Base-by-base conservation (phyloP, 2,888 invertebrate genomes). In the Athalia circularis region DNA sequence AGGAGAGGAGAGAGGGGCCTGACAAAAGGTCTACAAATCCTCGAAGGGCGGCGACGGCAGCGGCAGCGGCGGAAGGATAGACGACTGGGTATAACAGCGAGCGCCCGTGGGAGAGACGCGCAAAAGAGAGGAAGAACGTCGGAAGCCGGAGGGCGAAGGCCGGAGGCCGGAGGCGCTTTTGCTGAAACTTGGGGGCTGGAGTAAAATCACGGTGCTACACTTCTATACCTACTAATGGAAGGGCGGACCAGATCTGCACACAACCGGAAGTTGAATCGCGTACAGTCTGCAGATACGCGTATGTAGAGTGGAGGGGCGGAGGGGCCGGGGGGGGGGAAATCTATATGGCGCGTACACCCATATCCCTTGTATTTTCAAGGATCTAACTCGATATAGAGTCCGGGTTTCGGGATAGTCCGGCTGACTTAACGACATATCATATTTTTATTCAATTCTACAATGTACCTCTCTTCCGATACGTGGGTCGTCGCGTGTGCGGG, bases 11-110 rank as follows among this genome's bases (percentile, higher is more conserved):
- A 29, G 29, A 54, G 70, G 70, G 48, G 77, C 62, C 67, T 74
- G 78, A 78, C 78, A 78, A 78, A 78, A 78, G 78, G 72, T 78
- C 78, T 70, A 78, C 72, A 78, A 78, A 78, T 78, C 72, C 78
- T 78, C 74, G 78, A 64, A 50, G 29, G 29, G 62, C 47, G 62
- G n/a, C 9, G n/a, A 3, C 50, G 13, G 13, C 45, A 7, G 15
- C 50, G 13, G 13, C 45, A 7, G 15, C 9, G 48, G 43, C 29
- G 13, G n/a, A 11, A 50, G 67, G 47, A 48, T 2, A 50, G 50
- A 7, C n/a, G 15, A 13, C 13, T 5, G 50, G 13, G 50, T 9
- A n/a, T n/a, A n/a, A n/a, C n/a, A 5, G 13, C 9, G 3, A 57
- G 29, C 29, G 50, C 62, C 47, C 29, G n/a, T 50, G 50, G 47